Percentiles rank a stretch among this genome's conserved stretches.
These are phyloP conservation scores for Vulpes lagopus DNA, from an alignment of 2,113 vertebrate species.

Conservation along the genomic window DNA sequence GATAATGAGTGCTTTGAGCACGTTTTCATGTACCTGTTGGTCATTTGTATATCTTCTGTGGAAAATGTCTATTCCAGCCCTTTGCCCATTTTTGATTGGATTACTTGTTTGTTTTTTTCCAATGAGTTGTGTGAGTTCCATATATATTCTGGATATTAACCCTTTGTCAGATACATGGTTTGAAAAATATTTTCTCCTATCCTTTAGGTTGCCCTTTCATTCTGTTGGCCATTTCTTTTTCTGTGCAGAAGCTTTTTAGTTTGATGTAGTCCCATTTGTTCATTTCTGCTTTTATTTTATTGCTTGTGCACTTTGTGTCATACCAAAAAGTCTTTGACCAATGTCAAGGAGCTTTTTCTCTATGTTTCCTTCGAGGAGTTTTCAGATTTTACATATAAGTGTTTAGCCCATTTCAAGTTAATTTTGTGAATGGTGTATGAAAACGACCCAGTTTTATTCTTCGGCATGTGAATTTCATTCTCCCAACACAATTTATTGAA, in stretches of 20 bases:
- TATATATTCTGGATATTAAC: background rate
- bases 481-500: background rate
- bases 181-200: background rate
- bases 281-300: background rate
- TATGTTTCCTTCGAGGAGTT: background rate
- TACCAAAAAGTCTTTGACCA: background rate
- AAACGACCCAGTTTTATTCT: background rate
- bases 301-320: background rate
- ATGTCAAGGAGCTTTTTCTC: background rate
- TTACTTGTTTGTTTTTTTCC: background rate
- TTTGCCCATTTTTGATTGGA: background rate
- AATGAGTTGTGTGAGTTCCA: background rate
- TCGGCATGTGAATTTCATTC: background rate
- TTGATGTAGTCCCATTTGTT: background rate
- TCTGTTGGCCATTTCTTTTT: background rate
- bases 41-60: background rate
- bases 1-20: background rate
- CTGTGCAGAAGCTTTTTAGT: background rate
- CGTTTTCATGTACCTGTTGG: background rate
- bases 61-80: background rate
- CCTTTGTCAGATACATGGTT: background rate
- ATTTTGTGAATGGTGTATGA: background rate
- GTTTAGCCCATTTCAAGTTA: background rate
- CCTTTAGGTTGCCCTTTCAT: background rate
- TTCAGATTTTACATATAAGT: background rate